These are phyloP conservation scores for Phrixothrix hirtus DNA, from an alignment of 2,888 invertebrate genomes.

Conservation along the genomic window DNA sequence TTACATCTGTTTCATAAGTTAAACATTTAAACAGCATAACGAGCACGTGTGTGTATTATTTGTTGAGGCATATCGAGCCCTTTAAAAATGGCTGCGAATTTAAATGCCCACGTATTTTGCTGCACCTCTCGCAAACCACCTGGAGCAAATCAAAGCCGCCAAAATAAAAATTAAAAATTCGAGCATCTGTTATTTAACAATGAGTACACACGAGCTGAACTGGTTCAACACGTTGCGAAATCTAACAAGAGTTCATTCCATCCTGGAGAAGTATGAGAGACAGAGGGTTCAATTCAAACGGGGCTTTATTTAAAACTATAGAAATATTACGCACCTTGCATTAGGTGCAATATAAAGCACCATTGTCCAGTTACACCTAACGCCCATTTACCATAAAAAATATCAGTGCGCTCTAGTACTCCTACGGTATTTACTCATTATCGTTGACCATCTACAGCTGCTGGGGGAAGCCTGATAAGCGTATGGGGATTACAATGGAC, in stretches of 20 bases:
- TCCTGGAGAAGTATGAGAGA: slow-evolving; percentile 32
- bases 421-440: slow-evolving; percentile 33
- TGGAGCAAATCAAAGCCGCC: slow-evolving; percentile 39
- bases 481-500: slow-evolving; percentile 24
- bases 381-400: slow-evolving; percentile 21
- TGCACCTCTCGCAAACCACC: slow-evolving; percentile 39
- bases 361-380: slow-evolving; percentile 23
- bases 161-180: slow-evolving; percentile 30
- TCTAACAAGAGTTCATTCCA: slow-evolving; percentile 30
- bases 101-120: slow-evolving; percentile 26
- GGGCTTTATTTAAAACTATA: slow-evolving; percentile 22
- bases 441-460: slow-evolving; percentile 37
- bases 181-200: slow-evolving; percentile 33
- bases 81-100: slow-evolving; percentile 46
- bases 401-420: slow-evolving; percentile 18
- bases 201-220: slow-evolving; percentile 36
- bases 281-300: slow-evolving; percentile 19
- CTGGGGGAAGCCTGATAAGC: slow-evolving; percentile 31
- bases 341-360: slow-evolving; percentile 15
- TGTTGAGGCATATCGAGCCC: slow-evolving; percentile 33
- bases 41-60: slow-evolving; percentile 28
- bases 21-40: slow-evolving; percentile 24
- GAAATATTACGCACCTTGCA: slow-evolving; percentile 26
- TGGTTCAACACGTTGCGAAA: slow-evolving; percentile 39
- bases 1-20: slow-evolving; percentile 23